phyloP scores from a whole-genome alignment of 2,888 invertebrate species.

The Cheilosia urbana region DNA sequence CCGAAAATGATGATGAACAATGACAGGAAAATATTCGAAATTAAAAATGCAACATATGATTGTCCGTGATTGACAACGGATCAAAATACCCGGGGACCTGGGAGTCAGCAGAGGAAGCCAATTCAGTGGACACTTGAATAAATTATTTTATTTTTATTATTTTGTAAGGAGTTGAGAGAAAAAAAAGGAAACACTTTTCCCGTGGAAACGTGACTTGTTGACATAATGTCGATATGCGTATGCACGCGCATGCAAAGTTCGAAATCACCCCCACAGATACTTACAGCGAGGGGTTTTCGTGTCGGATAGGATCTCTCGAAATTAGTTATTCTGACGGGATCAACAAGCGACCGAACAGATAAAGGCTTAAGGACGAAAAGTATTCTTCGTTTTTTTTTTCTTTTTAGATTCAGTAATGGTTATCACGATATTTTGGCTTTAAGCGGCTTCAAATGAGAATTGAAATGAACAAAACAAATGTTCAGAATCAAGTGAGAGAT shows the following conservation, averaged over 20 bases:
- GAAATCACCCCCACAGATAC: slow-evolving; percentile 32
- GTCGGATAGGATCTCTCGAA: slow-evolving; percentile 59
- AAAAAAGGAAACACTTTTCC: slow-evolving; percentile 76
- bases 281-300: slow-evolving; percentile 1
- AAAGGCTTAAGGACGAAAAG: slow-evolving; percentile 67
- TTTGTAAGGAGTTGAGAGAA: slow-evolving; percentile 42
- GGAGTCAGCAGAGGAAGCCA: slow-evolving; percentile 63
- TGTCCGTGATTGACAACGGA: slow-evolving; percentile 68
- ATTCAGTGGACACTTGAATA: slow-evolving; percentile 63
- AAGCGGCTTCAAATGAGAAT: slow-evolving; percentile 15
- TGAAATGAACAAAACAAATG: slow-evolving; percentile 11
- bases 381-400: slow-evolving; percentile 5
- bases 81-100: slow-evolving; percentile 49
- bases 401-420: slow-evolving; percentile 22
- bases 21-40: slow-evolving; percentile 64
- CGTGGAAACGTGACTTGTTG: slow-evolving; percentile 71
- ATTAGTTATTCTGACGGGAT: slow-evolving; percentile 66
- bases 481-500: neutral
- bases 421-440: slow-evolving; percentile 50
- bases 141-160: slow-evolving; percentile 58
- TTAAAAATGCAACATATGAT: slow-evolving; percentile 75
- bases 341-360: slow-evolving; percentile 32
- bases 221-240: slow-evolving; percentile 60
- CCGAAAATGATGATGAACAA: slow-evolving; percentile 68
- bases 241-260: slow-evolving; percentile 65